phyloP scores from a whole-genome alignment of 2,888 invertebrate genomes.

The Zygogramma bicolorata region DNA sequence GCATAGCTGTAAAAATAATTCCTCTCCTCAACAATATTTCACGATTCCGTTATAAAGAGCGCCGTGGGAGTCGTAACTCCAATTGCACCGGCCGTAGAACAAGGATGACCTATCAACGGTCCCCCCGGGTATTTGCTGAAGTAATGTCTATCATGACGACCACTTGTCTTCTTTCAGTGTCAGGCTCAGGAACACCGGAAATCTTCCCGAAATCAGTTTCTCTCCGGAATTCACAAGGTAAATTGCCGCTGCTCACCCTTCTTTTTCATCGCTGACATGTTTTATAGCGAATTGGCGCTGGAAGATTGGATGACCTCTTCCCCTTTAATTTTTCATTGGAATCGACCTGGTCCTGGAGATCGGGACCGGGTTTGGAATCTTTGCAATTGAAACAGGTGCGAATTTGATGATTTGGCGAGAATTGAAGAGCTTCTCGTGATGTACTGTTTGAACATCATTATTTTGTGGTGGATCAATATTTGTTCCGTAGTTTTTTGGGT shows the following conservation, averaged over 20 bases:
- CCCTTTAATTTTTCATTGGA: background rate
- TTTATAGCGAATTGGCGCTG: background rate
- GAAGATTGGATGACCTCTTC: background rate
- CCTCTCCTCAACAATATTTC: background rate
- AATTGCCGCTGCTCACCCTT: background rate
- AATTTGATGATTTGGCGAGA: too few relatives aligned
- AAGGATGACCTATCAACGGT: constrained; percentile 3
- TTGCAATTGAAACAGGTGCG: too few relatives aligned
- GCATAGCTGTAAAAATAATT: background rate
- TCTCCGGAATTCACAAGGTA: background rate
- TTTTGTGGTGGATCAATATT: too few relatives aligned
- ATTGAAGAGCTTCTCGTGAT: too few relatives aligned
- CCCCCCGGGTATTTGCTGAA: background rate
- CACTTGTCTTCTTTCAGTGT: constrained; percentile 7
- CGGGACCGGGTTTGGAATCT: too few relatives aligned
- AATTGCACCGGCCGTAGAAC: background rate
- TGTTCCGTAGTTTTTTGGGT: too few relatives aligned
- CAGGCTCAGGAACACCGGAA: background rate
- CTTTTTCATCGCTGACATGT: constrained; percentile 10
- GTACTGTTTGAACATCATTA: too few relatives aligned
- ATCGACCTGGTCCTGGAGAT: too few relatives aligned
- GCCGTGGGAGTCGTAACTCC: constrained; percentile 1
- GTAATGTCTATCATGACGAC: constrained; percentile 6
- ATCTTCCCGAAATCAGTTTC: constrained; percentile 4
- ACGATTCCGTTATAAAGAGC: constrained; percentile 6